Evolutionary conservation across 1,140 invertebrate genomes (phyloP), one percentile per base, ranked within the genome.

Genomic region (Eumaeus atala): DNA sequence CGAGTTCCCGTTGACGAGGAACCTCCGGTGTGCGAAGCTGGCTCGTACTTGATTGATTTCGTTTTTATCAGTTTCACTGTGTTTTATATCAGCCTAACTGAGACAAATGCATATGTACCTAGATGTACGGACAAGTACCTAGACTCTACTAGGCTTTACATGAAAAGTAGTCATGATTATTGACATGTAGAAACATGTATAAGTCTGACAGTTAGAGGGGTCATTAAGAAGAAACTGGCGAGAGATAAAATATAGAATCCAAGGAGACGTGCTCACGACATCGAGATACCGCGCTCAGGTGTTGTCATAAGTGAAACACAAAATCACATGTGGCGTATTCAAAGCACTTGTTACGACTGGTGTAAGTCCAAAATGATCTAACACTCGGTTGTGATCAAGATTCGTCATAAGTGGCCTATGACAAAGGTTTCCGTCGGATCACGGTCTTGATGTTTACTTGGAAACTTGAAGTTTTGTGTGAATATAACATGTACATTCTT

Each of bases 211-310:
- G 21, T 28, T 71, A 70, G 59, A 51, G 54, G 55, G 65, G 70
- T 71, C 70, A 81, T 81, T 81, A 82, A 70, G 62, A 65, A 59
- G 62, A 64, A 64, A 2, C 21, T 28, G 21, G 21, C 21, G 21
- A 28, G 21, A 28, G 21, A 28, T 28, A 28, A 28, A 28, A 28
- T 28, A 28, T 6, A 28, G 21, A 28, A 28, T 3, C 6, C n/a
- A n/a, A 28, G 2, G 6, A 28, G 21, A 28, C 21, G 21, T 28
- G 21, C 21, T 28, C 21, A 44, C 51, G 54, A 58, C 54, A 59
- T 51, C 14, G 37, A 54, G 56, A 63, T 63, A 63, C 56, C 3
- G 14, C 16, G 58, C 55, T 62, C 66, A 78, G 70, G 66, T 78
- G 75, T 76, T 66, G 66, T 70, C 68, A 70, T 63, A 63, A 67